Conservation (phyloP, 2,113 vertebrate genomes). For the Steatornis caripensis region DNA sequence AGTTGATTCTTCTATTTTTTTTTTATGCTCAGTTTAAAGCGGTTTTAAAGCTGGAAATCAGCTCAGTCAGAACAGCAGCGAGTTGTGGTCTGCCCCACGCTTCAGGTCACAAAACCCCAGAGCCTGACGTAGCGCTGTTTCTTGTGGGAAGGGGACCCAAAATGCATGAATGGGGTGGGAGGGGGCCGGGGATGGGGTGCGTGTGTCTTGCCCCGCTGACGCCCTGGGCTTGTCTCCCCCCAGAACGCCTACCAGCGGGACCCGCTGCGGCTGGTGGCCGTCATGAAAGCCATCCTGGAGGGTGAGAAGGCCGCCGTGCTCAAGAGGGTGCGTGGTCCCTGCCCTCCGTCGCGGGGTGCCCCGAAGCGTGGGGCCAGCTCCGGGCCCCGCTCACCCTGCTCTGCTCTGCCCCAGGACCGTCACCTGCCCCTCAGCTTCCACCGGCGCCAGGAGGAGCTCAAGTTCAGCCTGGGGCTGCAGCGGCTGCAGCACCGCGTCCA, state of each 20-base stretch:
- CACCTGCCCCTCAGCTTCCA: constrained; percentile 70
- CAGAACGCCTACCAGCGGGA: constrained; percentile 67
- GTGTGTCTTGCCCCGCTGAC: not conserved
- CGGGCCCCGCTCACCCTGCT: rapidly evolving
- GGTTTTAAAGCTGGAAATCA: not conserved
- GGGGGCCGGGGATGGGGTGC: not conserved
- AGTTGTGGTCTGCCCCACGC: no score
- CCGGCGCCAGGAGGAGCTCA: constrained; percentile 75
- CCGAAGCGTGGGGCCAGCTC: rapidly evolving
- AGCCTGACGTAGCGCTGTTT: not conserved
- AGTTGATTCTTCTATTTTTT: rapidly evolving
- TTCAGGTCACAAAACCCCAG: not conserved
- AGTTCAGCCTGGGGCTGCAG: constrained; percentile 65
- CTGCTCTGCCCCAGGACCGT: constrained; percentile 21
- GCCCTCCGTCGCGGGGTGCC: not conserved
- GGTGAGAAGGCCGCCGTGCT: constrained; percentile 70
- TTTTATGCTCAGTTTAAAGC: rapidly evolving
- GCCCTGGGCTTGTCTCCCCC: not conserved
- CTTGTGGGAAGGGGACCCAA: not conserved
- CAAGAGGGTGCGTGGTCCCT: constrained; percentile 68
- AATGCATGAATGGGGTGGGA: not conserved
- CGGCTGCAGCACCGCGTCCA: constrained; percentile 62
- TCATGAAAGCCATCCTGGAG: constrained; percentile 68
- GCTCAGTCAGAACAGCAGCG: not conserved
- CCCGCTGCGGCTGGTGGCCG: constrained; percentile 67